These are phyloP conservation scores for Neolamprologus sp. DNA, from an alignment of 2,113 vertebrate species.

Conservation along the genomic window DNA sequence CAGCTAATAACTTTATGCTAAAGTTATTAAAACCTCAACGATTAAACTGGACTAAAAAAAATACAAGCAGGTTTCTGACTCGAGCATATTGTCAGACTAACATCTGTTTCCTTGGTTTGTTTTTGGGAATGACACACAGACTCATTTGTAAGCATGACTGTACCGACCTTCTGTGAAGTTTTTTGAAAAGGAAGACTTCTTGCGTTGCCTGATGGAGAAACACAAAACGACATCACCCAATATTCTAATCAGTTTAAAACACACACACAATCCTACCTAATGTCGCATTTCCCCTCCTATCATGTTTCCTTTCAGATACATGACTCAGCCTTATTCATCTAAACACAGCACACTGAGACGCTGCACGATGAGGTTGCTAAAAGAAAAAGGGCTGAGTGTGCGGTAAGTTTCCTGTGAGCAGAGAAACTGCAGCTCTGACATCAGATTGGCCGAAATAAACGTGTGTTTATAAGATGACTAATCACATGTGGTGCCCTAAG, in stretches of 20 bases:
- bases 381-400: not conserved
- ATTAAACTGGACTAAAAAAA: not conserved
- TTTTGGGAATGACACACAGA: not conserved
- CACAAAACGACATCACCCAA: not conserved
- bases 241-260: not conserved
- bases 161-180: conserved; percentile 88
- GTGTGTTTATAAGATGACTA: not conserved
- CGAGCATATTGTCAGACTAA: not conserved
- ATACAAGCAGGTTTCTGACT: not conserved
- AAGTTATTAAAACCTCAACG: accelerated
- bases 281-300: not conserved
- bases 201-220: conserved; percentile 77
- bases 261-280: accelerated
- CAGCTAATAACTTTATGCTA: not conserved
- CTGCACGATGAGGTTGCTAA: not conserved
- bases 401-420: not conserved
- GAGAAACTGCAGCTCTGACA: not conserved
- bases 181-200: conserved; percentile 87
- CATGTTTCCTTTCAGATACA: not conserved
- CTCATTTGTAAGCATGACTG: not conserved
- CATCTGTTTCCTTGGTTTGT: not conserved
- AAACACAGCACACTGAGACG: not conserved
- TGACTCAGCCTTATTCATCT: conserved; percentile 6
- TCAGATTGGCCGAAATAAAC: not conserved
- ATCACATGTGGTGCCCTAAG: not conserved